Conservation (phyloP, 2,113 vertebrate genomes). For the Solea solea region DNA sequence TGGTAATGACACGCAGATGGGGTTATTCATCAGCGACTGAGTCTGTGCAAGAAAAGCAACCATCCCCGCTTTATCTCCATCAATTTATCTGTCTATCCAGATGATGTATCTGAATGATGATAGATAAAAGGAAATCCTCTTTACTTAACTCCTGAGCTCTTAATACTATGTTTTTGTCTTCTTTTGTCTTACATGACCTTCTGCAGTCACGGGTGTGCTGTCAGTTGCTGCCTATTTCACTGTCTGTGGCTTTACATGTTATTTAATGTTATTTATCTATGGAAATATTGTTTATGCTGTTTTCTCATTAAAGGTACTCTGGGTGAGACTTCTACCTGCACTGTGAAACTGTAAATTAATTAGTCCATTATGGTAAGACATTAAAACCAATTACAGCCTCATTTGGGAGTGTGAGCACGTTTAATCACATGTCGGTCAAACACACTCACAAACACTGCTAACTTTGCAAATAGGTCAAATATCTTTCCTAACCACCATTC, state of each 20-base stretch:
- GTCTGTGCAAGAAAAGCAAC: slow-evolving; percentile 58
- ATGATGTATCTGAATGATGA: slow-evolving; percentile 45
- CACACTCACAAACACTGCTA: not conserved
- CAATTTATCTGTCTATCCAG: slow-evolving; percentile 43
- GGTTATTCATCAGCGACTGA: slow-evolving; percentile 67
- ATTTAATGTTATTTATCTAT: not conserved
- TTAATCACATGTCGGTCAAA: slow-evolving; percentile 2
- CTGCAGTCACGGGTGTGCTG: not conserved
- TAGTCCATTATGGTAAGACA: slow-evolving; percentile 35
- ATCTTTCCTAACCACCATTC: slow-evolving; percentile 22
- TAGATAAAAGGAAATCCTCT: slow-evolving; percentile 46
- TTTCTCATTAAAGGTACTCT: not conserved
- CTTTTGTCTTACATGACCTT: not conserved
- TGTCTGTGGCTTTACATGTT: not conserved
- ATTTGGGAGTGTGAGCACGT: slow-evolving; percentile 11
- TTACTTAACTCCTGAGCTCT: slow-evolving; percentile 23
- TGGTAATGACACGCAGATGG: slow-evolving; percentile 63
- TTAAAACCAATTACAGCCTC: slow-evolving; percentile 35
- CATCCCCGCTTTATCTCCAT: not conserved
- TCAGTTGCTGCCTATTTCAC: not conserved
- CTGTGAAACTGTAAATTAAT: slow-evolving; percentile 36
- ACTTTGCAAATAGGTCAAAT: slow-evolving; percentile 51
- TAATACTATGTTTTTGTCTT: slow-evolving; percentile 11
- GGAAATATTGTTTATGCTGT: not conserved
- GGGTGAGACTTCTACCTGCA: not conserved